Evolutionary conservation across 2,797 vertebrate species (phyloP).

Genomic region (Apogon talboti): DNA sequence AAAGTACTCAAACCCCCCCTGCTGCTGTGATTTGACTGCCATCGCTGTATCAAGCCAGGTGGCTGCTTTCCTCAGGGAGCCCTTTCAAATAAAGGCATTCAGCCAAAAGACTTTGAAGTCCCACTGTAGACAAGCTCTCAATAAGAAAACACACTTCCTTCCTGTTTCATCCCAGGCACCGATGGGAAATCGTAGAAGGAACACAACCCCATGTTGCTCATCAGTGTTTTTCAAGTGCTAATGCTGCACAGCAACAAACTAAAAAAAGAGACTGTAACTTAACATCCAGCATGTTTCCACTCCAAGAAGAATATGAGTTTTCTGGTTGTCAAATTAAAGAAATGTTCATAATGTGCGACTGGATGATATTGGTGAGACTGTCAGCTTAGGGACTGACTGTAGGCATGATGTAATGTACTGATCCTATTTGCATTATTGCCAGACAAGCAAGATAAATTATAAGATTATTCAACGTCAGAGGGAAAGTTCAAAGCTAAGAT

Average conservation of each 20-base stretch:
- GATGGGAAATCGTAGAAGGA: constrained; percentile 33
- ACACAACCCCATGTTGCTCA: constrained; percentile 28
- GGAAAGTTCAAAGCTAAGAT: no score
- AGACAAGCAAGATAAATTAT: background rate
- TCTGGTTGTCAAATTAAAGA: background rate
- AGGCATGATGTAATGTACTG: no score
- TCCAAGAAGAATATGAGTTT: background rate
- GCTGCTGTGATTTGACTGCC: constrained; percentile 69
- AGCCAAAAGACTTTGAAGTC: constrained; percentile 74
- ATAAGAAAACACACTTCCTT: constrained; percentile 55
- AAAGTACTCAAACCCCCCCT: constrained; percentile 54
- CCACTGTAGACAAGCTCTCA: constrained; percentile 57
- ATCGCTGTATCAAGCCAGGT: constrained; percentile 66
- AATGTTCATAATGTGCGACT: constrained; percentile 2
- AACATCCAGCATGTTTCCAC: constrained; percentile 2
- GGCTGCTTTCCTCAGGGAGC: constrained; percentile 68
- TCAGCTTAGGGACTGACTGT: background rate
- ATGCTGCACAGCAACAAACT: background rate
- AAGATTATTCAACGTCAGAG: no score
- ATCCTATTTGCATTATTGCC: no score
- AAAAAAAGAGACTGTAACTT: background rate
- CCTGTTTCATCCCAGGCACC: constrained; percentile 50
- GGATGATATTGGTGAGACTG: constrained; percentile 13
- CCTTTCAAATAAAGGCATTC: constrained; percentile 74
- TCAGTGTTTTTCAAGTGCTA: constrained; percentile 15